Conservation (phyloP, 2,113 vertebrate genomes). For the Centrocercus urophasianus region DNA sequence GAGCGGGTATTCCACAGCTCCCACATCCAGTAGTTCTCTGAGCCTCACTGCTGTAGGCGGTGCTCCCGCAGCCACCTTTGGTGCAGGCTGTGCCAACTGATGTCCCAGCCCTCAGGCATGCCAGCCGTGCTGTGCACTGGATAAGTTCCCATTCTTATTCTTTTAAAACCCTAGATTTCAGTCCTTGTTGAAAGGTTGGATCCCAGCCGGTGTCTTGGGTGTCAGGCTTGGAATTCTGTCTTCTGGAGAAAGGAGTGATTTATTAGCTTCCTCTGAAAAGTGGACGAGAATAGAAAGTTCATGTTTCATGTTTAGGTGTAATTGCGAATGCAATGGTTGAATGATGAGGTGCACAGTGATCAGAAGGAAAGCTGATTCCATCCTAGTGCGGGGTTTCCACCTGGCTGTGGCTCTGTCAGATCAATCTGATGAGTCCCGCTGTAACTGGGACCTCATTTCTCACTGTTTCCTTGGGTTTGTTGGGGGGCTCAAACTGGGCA, state of each 20-base stretch:
- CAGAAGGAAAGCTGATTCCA: background rate
- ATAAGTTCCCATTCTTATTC: background rate
- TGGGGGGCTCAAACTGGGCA: background rate
- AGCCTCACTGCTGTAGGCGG: background rate
- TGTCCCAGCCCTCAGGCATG: background rate
- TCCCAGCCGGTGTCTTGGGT: background rate
- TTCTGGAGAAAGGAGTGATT: background rate
- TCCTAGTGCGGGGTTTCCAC: background rate
- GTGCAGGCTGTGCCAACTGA: background rate
- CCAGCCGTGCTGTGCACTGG: background rate
- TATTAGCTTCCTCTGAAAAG: constrained; percentile 11
- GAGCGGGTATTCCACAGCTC: background rate
- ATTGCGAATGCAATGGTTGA: background rate
- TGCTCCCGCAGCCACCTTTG: background rate
- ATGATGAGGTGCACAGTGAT: background rate
- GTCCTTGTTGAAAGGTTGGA: background rate
- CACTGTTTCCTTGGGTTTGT: background rate
- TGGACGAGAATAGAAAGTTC: background rate
- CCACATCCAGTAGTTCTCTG: background rate
- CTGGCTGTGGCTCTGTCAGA: accelerated
- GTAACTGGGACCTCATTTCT: background rate
- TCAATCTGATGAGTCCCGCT: accelerated
- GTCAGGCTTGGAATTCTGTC: background rate
- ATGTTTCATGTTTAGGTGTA: constrained; percentile 2
- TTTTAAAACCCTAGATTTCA: background rate